Base-by-base conservation (phyloP, 2,888 invertebrate genomes). In the Pterostichus madidus region DNA sequence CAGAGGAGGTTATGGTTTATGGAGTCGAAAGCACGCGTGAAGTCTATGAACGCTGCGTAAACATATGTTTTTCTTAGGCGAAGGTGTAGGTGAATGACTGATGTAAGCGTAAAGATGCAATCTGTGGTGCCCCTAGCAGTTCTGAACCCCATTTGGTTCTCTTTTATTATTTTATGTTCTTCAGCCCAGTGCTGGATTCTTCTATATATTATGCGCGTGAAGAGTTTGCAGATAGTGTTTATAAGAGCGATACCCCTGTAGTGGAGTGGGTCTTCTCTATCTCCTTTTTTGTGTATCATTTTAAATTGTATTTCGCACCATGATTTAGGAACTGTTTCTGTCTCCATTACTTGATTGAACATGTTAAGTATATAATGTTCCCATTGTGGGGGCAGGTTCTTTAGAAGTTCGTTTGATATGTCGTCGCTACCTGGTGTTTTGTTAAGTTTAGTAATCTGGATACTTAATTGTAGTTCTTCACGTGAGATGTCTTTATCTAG, bases 141-240 rank as follows among this genome's bases (percentile, higher is more conserved):
- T 44, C 44, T 32, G 31, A 68, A 68, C 10, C 39, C 35, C 13
- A 13, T 68, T 68, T 68, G 68, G 24, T 15, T 68, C 31, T 68
- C 68, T 68, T 32, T 44, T 13, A 68, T 32, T 10, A 68, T 68
- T 24, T 68, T 13, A 68, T 68, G 8, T 68, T 68, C 68, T 68
- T 68, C 31, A 68, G 68, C 35, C 68, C 68, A 68, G 68, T 56
- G 53, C 17, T 44, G 17, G 13, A 49, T 49, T 49, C 5, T 49
- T 49, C 13, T 49, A 13, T 49, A 49, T n/a, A 49, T 49, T 49
- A 49, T 49, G 49, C 49, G 11, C 13, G 49, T 49, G 13, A 49
- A 49, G 13, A 49, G 11, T 49, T n/a, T n/a, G 49, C 6, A 49
- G 13, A 49, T 13, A 49, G 49, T 13, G 13, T 49, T 49, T 49